Evolutionary conservation across 1,140 invertebrate genomes (phyloP).

Genomic region (Bursaphelenchus mucronatus): DNA sequence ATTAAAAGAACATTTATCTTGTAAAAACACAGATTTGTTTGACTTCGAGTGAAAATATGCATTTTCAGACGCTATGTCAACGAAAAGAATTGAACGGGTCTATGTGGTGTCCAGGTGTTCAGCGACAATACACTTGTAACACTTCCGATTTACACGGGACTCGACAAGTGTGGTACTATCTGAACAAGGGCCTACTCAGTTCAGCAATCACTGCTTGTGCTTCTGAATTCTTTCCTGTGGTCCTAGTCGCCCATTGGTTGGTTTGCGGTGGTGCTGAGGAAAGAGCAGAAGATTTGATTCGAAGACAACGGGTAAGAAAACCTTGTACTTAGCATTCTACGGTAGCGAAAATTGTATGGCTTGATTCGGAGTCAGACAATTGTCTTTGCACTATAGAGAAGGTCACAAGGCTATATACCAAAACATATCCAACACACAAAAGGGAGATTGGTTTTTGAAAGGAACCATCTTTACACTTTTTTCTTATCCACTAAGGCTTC

Average conservation of each 20-base stretch:
- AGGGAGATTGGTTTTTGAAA: too few species aligned
- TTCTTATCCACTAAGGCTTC: too few species aligned
- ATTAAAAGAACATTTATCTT: too few species aligned
- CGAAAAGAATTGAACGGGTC: conserved; percentile 53
- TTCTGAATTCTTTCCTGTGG: conserved; percentile 60
- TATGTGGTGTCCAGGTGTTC: conserved; percentile 57
- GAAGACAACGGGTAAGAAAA: conserved; percentile 34
- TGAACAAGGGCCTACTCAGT: conserved; percentile 58
- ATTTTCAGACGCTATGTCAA: conserved; percentile 56
- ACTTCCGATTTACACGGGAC: conserved; percentile 54
- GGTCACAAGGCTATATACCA: too few species aligned
- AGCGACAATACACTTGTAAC: conserved; percentile 50
- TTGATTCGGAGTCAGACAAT: too few species aligned
- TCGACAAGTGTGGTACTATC: conserved; percentile 60
- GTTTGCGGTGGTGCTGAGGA: conserved; percentile 59
- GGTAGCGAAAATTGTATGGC: too few species aligned
- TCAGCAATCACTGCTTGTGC: conserved; percentile 59
- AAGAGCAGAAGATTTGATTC: conserved; percentile 53
- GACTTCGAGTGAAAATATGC: neutral
- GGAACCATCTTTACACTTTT: too few species aligned
- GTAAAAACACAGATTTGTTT: neutral
- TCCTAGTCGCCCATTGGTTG: conserved; percentile 59
- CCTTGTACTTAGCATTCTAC: too few species aligned
- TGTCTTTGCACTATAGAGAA: too few species aligned
- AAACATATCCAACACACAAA: too few species aligned